phyloP scores from a whole-genome alignment of 2,888 invertebrate genomes.

The Formica aserva region DNA sequence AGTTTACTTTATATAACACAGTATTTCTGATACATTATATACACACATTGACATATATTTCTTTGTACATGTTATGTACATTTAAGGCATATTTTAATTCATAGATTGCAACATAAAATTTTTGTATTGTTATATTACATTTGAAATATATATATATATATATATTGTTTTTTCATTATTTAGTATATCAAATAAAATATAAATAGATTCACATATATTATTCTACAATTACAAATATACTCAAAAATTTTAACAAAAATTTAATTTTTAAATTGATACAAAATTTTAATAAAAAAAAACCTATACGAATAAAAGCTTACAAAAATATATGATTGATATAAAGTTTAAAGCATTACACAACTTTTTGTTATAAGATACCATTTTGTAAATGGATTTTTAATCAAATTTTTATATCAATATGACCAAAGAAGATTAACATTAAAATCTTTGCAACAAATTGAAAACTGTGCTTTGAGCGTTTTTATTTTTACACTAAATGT shows the following conservation, averaged over 20 bases:
- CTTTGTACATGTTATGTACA: conserved; percentile 68
- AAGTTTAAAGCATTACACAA: conserved; percentile 15
- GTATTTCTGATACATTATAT: conserved; percentile 58
- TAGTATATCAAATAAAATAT: conserved; percentile 13
- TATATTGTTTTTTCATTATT: not conserved
- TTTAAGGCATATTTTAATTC: conserved; percentile 59
- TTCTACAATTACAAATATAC: conserved; percentile 23
- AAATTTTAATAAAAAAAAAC: not conserved
- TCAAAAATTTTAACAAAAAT: conserved; percentile 15
- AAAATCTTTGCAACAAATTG: conserved; percentile 28
- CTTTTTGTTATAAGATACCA: not conserved
- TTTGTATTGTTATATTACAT: conserved; percentile 26
- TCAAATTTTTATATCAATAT: not conserved
- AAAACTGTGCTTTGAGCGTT: conserved; percentile 27
- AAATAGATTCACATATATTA: not conserved
- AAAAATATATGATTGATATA: conserved; percentile 12
- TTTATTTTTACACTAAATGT: conserved; percentile 34
- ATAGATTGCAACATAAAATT: conserved; percentile 12
- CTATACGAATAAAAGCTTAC: not conserved
- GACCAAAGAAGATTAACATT: not conserved
- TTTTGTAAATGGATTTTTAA: conserved; percentile 22
- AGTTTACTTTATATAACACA: conserved; percentile 45
- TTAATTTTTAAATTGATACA: not conserved
- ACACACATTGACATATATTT: conserved; percentile 60
- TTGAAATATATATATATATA: conserved; percentile 30